phyloP scores from a whole-genome alignment of 2,113 vertebrate species.

The Campylomormyrus numenius region DNA sequence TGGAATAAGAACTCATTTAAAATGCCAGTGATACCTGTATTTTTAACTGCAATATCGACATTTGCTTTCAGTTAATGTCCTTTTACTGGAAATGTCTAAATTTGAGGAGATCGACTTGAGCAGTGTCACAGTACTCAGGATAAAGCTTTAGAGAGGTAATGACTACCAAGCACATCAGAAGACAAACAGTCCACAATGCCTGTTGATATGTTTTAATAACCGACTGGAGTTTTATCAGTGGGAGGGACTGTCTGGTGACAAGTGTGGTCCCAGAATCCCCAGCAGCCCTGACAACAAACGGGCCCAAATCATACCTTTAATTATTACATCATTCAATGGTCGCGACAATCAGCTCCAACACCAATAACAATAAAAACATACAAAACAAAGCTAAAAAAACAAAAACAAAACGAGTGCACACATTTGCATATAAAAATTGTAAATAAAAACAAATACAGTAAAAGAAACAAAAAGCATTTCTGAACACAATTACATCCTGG shows the following conservation, averaged over 20 bases:
- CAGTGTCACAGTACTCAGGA: not conserved
- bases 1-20: not conserved
- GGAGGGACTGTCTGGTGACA: slow-evolving; percentile 3
- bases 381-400: slow-evolving; percentile 39
- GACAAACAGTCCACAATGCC: not conserved
- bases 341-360: slow-evolving; percentile 49
- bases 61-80: not conserved
- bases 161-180: not conserved
- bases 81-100: not conserved
- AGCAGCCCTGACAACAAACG: not conserved
- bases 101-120: not conserved
- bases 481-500: slow-evolving; percentile 41
- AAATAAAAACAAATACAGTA: slow-evolving; percentile 48
- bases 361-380: slow-evolving; percentile 47
- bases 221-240: slow-evolving; percentile 13
- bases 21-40: not conserved
- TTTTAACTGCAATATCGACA: not conserved
- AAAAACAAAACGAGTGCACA: not conserved
- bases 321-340: slow-evolving; percentile 60
- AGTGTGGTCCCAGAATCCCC: not conserved
- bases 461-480: slow-evolving; percentile 37
- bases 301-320: slow-evolving; percentile 47
- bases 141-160: not conserved
- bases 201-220: slow-evolving; percentile 28
- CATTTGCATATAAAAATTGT: slow-evolving; percentile 44